Evolutionary conservation across 1,140 invertebrate species (phyloP).

Genomic region (Hermetia illucens): DNA sequence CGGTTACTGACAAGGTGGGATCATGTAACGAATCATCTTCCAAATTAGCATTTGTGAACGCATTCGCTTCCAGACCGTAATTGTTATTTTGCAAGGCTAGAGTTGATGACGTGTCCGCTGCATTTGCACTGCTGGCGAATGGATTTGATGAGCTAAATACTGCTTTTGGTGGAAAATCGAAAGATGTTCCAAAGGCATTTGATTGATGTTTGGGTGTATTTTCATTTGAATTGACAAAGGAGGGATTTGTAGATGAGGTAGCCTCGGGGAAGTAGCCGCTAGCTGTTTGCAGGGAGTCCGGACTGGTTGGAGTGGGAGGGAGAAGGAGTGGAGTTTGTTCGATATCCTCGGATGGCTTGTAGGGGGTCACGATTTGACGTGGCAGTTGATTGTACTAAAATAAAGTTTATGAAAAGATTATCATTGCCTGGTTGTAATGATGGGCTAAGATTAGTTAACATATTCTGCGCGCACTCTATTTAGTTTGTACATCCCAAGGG

Average conservation of each 20-base stretch:
- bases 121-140: constrained; percentile 11
- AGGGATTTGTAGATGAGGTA: constrained; percentile 22
- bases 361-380: constrained; percentile 73
- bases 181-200: constrained; percentile 11
- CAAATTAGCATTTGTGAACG: constrained; percentile 6
- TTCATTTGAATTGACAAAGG: constrained; percentile 26
- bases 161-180: constrained; percentile 17
- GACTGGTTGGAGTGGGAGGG: constrained; percentile 33
- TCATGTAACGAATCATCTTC: neutral
- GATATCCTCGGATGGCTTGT: constrained; percentile 70
- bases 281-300: constrained; percentile 35
- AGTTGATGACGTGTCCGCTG: constrained; percentile 5
- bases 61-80: constrained; percentile 18
- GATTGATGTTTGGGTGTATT: constrained; percentile 24
- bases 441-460: neutral
- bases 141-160: constrained; percentile 18
- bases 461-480: no score
- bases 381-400: constrained; percentile 59
- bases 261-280: constrained; percentile 26
- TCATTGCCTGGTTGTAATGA: neutral
- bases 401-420: constrained; percentile 4
- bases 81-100: constrained; percentile 25
- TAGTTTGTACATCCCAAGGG: no score
- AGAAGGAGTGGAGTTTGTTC: constrained; percentile 41
- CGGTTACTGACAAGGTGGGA: no score